Conservation (phyloP, 2,888 invertebrate genomes). For the Girardia tigrina region DNA sequence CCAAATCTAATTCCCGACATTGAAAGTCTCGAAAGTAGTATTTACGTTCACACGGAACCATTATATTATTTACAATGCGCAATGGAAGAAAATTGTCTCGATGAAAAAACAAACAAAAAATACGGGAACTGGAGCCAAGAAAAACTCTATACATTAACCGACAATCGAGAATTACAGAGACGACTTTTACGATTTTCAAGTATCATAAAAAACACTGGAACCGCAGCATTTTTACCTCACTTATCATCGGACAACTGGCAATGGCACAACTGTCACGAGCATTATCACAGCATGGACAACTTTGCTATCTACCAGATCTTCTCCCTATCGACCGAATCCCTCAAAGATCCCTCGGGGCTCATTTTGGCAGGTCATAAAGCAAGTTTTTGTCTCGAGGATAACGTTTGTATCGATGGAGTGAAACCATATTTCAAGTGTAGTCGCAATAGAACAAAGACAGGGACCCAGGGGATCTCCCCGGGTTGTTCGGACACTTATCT, state of each 20-base stretch:
- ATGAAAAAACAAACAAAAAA: slow-evolving; percentile 50
- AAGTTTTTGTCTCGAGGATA: slow-evolving; percentile 87
- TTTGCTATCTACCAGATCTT: slow-evolving; percentile 83
- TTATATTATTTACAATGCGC: slow-evolving; percentile 77
- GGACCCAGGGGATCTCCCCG: slow-evolving; percentile 42
- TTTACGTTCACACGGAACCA: slow-evolving; percentile 72
- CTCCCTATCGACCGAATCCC: slow-evolving; percentile 53
- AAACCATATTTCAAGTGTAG: slow-evolving; percentile 58
- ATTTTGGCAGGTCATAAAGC: slow-evolving; percentile 83
- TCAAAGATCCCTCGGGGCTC: neutral
- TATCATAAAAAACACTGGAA: slow-evolving; percentile 73
- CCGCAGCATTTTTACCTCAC: slow-evolving; percentile 73
- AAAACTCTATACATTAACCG: neutral
- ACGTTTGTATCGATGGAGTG: slow-evolving; percentile 67
- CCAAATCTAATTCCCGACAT: slow-evolving; percentile 69
- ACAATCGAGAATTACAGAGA: neutral
- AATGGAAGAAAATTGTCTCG: slow-evolving; percentile 88
- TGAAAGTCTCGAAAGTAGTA: slow-evolving; percentile 62
- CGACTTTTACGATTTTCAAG: slow-evolving; percentile 76
- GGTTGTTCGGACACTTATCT: slow-evolving; percentile 76
- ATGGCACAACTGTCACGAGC: slow-evolving; percentile 94
- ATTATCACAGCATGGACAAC: slow-evolving; percentile 93
- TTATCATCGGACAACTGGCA: slow-evolving; percentile 81
- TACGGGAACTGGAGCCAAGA: slow-evolving; percentile 58
- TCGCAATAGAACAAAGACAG: neutral